phyloP scores from a whole-genome alignment of 2,113 vertebrate species.

The Cisticola juncidis region DNA sequence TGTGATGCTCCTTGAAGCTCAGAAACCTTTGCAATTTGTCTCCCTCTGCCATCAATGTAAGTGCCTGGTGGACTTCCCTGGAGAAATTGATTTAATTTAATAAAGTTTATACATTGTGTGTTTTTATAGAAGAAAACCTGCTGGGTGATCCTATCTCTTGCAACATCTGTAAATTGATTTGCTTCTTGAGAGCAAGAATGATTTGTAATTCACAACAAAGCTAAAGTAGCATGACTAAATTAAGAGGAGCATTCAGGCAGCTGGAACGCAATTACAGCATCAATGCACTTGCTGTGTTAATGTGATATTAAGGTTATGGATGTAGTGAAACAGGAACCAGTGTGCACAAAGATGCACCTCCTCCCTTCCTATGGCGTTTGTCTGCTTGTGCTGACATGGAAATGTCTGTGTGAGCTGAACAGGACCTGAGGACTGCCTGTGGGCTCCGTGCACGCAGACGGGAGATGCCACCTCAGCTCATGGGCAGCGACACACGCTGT shows the following conservation, averaged over 20 bases:
- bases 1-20: background rate
- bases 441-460: rapidly evolving
- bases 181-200: constrained; percentile 27
- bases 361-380: background rate
- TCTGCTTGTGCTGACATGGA: background rate
- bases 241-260: background rate
- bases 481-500: rapidly evolving
- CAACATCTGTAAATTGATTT: constrained; percentile 50
- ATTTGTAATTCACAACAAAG: constrained; percentile 31
- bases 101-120: background rate
- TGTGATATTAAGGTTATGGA: background rate
- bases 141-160: constrained; percentile 7
- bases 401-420: background rate
- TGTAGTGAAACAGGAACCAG: background rate
- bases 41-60: background rate
- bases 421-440: background rate
- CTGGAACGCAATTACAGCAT: constrained; percentile 1
- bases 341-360: rapidly evolving
- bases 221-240: constrained; percentile 27
- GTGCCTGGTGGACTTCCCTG: background rate
- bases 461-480: background rate
- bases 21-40: background rate
- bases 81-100: constrained; percentile 40
- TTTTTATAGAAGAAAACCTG: constrained; percentile 1
- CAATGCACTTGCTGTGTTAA: background rate